Evolutionary conservation across 2,113 vertebrate genomes (phyloP), one percentile per base, ranked within the genome.

Genomic region (Sorex fumeus): DNA sequence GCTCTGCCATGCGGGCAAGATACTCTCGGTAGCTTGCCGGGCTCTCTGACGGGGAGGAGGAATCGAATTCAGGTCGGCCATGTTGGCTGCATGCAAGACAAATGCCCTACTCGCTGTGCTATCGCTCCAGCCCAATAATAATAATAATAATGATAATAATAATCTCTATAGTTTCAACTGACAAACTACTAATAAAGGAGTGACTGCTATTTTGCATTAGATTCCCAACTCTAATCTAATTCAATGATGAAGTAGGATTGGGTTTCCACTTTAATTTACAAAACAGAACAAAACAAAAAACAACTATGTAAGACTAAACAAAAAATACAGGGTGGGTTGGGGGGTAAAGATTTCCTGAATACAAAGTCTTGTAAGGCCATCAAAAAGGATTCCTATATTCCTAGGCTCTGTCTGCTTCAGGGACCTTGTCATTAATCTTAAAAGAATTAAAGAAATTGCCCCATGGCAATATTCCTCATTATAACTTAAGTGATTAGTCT

Each of bases 341-440:
- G 43, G 30, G 34, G 6, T 50, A 32, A 84, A 67, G 5, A 57
- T 67, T 77, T 80, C 45, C 80, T 69, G 62, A 77, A 80, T 2
- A 69, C 30, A 78, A 90, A 21, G 10, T 74, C 50, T 69, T 16
- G 10, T 9, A 70, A 88, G 28, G 27, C 75, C 75, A 50, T 93
- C 0, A 1, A 88, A 91, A 92, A 57, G 13, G 9, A 84, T 15
- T 72, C 23, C n/a, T 36, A 57, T 69, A 84, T 57, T 57, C 18
- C 32, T 32, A 47, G 30, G 36, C 23, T 36, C 13, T 85, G 79
- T 84, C 75, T 34, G 25, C 34, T 88, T 80, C 50, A 95, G 83
- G 34, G 32, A 62, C 43, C 43, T 13, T 93, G 21, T 47, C 19
- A 45, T 95, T 85, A 90, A 79, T 91, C 69, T 66, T 53, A 90